Percentiles rank a stretch among this genome's conserved stretches.
Conservation (phyloP, 2,797 vertebrate genomes). For the Dipus sagitta region DNA sequence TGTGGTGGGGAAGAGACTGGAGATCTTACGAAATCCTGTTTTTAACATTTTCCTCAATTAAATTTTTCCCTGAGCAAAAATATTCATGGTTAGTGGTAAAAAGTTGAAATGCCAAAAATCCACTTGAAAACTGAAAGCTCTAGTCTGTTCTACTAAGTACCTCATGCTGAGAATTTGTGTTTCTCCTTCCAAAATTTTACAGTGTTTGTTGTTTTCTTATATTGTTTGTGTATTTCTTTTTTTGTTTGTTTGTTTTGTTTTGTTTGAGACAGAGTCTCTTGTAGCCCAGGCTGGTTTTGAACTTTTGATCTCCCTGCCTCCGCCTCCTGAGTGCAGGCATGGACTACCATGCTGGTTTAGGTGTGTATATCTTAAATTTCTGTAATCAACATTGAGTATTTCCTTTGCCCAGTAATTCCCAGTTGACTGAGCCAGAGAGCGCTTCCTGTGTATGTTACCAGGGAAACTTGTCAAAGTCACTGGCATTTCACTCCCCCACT, state of each 20-base stretch:
- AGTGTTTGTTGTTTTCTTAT: no score
- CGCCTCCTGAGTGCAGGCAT: neutral
- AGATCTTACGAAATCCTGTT: neutral
- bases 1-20: no score
- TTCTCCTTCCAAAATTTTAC: conserved; percentile 11
- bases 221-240: neutral
- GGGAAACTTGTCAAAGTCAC: conserved; percentile 51
- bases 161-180: conserved; percentile 33
- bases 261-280: neutral
- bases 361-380: conserved; percentile 53
- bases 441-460: conserved; percentile 13
- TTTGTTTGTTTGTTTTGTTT: neutral
- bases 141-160: neutral
- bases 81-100: neutral
- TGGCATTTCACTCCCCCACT: neutral
- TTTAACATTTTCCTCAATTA: neutral
- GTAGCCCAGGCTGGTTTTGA: neutral
- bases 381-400: conserved; percentile 37
- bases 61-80: conserved; percentile 21
- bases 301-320: neutral
- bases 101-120: neutral
- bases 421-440: neutral
- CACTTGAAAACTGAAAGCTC: conserved; percentile 6
- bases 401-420: conserved; percentile 39
- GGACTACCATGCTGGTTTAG: neutral